phyloP scores from a whole-genome alignment of 2,797 vertebrate species.

The Epinephelus malabaricus region DNA sequence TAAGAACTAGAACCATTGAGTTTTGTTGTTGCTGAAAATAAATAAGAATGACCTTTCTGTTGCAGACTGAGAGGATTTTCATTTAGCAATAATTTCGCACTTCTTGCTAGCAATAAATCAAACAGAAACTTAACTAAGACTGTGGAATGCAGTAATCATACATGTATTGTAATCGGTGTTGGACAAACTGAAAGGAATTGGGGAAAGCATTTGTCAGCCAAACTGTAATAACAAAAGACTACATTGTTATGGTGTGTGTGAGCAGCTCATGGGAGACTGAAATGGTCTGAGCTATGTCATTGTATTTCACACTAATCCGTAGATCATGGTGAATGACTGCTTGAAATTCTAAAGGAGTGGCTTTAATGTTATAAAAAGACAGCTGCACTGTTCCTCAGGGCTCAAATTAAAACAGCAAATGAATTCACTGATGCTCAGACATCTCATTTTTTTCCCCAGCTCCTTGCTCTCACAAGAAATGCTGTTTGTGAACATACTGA shows the following conservation, averaged over 20 bases:
- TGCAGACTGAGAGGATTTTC: background rate
- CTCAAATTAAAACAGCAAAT: constrained; percentile 37
- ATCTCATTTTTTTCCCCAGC: background rate
- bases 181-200: constrained; percentile 33
- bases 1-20: no score
- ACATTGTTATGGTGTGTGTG: constrained; percentile 45
- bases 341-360: constrained; percentile 30
- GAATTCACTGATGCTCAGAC: constrained; percentile 15
- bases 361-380: constrained; percentile 36
- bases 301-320: constrained; percentile 28
- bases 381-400: constrained; percentile 20
- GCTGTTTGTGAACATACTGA: constrained; percentile 2
- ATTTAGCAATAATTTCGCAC: background rate
- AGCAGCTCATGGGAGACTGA: constrained; percentile 33
- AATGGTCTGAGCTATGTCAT: constrained; percentile 27
- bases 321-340: constrained; percentile 20
- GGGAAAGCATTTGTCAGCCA: constrained; percentile 28
- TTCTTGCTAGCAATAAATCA: constrained; percentile 2
- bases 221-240: constrained; percentile 46
- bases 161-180: constrained; percentile 28
- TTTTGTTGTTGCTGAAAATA: no score
- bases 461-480: constrained; percentile 11
- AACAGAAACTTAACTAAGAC: constrained; percentile 2
- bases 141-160: background rate
- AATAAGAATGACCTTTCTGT: no score